Evolutionary conservation across 2,113 vertebrate species (phyloP), one percentile per base, ranked within the genome.

Genomic region (Dicentrarchus labrax): DNA sequence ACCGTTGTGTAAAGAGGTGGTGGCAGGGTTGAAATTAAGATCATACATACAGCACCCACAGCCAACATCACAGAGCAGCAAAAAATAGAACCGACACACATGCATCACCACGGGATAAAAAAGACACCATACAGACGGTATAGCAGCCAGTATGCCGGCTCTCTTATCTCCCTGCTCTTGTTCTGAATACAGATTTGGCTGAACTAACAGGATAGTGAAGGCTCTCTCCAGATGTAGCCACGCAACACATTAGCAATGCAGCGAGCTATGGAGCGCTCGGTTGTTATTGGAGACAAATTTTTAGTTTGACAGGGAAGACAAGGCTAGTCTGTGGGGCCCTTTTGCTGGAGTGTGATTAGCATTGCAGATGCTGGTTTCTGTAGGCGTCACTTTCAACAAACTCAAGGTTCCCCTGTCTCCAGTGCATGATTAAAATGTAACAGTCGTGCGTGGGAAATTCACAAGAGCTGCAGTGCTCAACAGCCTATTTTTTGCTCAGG

Each of bases 341-440:
- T 86, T 88, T 89, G 83, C 86, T 39, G 36, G 64, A 80, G 82
- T 79, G 82, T 86, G 86, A 93, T 93, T 92, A 94, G 90, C 88
- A 91, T 89, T 93, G 89, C 89, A 94, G 89, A 93, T 91, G 84
- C 75, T 19, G 59, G 48, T 71, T 90, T 91, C 89, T 86, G 91
- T 88, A 90, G 91, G 92, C 87, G 87, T 91, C 86, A 48, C 15
- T 89, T 92, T 88, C 90, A 91, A 82, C 91, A 89, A 91, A 92
- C 80, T 91, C 89, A 91, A 92, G 88, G 89, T 85, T 62, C 75
- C 79, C 70, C 82, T 4, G 12, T 92, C 91, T 91, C 88, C 70
- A 47, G 41, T 75, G 84, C 76, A 80, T 80, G 92, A 92, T 91
- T 93, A 88, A 89, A 91, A 90, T 87, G 86, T 80, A 90, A 88